These are phyloP conservation scores for Corythaeola cristata DNA, from an alignment of 2,113 vertebrate genomes.

Conservation along the genomic window DNA sequence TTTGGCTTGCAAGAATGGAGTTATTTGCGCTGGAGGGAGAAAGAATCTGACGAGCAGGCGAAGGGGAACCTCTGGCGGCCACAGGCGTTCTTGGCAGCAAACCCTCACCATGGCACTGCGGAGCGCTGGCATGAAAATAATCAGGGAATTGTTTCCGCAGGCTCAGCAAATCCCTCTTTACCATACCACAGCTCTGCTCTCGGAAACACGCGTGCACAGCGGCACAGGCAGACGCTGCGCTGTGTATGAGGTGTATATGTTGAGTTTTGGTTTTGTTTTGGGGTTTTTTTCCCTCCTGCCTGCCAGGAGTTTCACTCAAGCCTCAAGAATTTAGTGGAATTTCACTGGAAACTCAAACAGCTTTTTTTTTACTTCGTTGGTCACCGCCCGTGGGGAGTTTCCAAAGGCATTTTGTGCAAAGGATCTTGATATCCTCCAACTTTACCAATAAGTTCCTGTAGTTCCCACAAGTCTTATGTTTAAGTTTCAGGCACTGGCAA, in stretches of 20 bases:
- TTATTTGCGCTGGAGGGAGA: too few species aligned
- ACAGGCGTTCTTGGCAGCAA: background rate
- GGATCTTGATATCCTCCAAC: background rate
- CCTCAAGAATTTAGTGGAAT: background rate
- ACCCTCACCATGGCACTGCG: accelerated
- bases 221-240: accelerated
- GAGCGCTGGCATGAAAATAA: background rate
- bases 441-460: background rate
- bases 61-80: constrained; percentile 34
- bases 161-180: background rate
- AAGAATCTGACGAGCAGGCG: background rate
- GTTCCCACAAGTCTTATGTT: background rate
- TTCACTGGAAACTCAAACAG: background rate
- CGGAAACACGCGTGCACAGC: background rate
- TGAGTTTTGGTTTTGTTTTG: too few species aligned
- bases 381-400: background rate
- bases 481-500: background rate
- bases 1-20: background rate
- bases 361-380: too few species aligned
- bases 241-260: background rate
- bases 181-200: background rate
- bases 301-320: background rate
- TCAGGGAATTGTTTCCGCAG: background rate
- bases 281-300: background rate
- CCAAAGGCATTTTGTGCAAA: background rate